These are phyloP conservation scores for Limnothrissa miodon DNA, from an alignment of 2,113 vertebrate genomes.

Conservation along the genomic window DNA sequence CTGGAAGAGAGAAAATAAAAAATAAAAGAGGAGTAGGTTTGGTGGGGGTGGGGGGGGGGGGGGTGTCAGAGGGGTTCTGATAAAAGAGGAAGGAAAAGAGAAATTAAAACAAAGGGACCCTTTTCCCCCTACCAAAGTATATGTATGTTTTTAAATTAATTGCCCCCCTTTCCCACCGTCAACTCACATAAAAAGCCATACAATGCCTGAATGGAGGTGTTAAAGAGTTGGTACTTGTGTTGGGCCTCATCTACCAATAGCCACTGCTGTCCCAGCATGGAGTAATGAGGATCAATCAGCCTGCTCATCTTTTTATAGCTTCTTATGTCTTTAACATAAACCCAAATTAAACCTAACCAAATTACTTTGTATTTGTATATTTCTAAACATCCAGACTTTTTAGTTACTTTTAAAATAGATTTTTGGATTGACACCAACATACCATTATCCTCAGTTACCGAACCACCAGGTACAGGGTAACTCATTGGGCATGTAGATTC, in stretches of 20 bases:
- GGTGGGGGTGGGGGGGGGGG: slow-evolving; percentile 51
- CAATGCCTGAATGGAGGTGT: slow-evolving; percentile 61
- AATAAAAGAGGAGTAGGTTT: slow-evolving; percentile 61
- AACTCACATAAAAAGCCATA: slow-evolving; percentile 39
- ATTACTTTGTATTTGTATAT: too few species aligned
- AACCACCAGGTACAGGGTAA: too few species aligned
- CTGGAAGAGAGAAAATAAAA: slow-evolving; percentile 71
- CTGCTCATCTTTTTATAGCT: background rate
- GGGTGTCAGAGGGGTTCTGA: slow-evolving; percentile 45
- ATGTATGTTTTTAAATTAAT: slow-evolving; percentile 50
- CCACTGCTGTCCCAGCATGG: slow-evolving; percentile 35
- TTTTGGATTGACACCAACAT: too few species aligned
- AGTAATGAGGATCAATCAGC: background rate
- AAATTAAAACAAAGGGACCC: slow-evolving; percentile 67
- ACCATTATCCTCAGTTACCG: too few species aligned
- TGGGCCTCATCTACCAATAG: slow-evolving; percentile 57
- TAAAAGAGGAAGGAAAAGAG: slow-evolving; percentile 40
- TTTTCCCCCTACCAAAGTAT: slow-evolving; percentile 43
- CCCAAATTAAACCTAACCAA: too few species aligned
- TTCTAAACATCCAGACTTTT: too few species aligned
- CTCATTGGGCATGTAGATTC: too few species aligned
- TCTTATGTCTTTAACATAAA: too few species aligned
- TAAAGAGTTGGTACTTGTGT: slow-evolving; percentile 44
- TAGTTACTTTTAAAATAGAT: too few species aligned
- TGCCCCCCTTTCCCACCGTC: slow-evolving; percentile 38